phyloP scores from a whole-genome alignment of 2,888 invertebrate species.

The Acronicta aceris region DNA sequence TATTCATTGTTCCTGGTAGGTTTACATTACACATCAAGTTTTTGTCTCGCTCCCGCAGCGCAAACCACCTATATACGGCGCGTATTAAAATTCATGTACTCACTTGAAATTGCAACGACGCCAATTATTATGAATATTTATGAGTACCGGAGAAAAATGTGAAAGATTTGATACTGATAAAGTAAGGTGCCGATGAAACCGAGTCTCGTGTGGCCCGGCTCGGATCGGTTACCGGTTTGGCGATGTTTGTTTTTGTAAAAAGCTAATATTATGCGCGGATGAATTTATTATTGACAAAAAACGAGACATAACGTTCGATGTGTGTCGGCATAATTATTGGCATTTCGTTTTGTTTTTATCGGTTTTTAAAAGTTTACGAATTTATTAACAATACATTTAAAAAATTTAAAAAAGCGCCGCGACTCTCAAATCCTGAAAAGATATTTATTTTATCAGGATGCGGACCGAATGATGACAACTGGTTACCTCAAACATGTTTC shows the following conservation, averaged over 20 bases:
- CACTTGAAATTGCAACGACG: slow-evolving; percentile 67
- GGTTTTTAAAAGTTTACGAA: slow-evolving; percentile 40
- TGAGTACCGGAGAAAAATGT: slow-evolving; percentile 66
- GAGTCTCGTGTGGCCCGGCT: slow-evolving; percentile 52
- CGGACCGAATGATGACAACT: background rate
- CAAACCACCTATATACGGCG: slow-evolving; percentile 64
- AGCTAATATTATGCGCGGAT: slow-evolving; percentile 49
- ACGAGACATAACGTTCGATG: slow-evolving; percentile 13
- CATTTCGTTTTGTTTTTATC: slow-evolving; percentile 42
- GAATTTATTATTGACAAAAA: slow-evolving; percentile 56
- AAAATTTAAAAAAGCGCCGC: slow-evolving; percentile 33
- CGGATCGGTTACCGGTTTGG: slow-evolving; percentile 55
- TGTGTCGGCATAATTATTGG: slow-evolving; percentile 48
- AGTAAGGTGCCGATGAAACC: slow-evolving; percentile 60
- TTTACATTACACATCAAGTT: slow-evolving; percentile 55
- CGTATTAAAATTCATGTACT: slow-evolving; percentile 76
- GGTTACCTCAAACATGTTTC: slow-evolving; percentile 9
- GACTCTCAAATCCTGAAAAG: slow-evolving; percentile 10
- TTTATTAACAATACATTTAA: slow-evolving; percentile 26
- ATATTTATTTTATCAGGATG: slow-evolving; percentile 15
- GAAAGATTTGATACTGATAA: slow-evolving; percentile 75
- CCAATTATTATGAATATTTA: slow-evolving; percentile 78
- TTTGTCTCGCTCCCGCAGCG: slow-evolving; percentile 56
- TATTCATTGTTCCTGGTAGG: slow-evolving; percentile 60
- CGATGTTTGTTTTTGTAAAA: slow-evolving; percentile 67